A percentile compares a stretch with the other conserved stretches of the same genome.
These are phyloP conservation scores for Enteromius unitaeniatus DNA, from an alignment of 2,797 vertebrate species.

Conservation along the genomic window DNA sequence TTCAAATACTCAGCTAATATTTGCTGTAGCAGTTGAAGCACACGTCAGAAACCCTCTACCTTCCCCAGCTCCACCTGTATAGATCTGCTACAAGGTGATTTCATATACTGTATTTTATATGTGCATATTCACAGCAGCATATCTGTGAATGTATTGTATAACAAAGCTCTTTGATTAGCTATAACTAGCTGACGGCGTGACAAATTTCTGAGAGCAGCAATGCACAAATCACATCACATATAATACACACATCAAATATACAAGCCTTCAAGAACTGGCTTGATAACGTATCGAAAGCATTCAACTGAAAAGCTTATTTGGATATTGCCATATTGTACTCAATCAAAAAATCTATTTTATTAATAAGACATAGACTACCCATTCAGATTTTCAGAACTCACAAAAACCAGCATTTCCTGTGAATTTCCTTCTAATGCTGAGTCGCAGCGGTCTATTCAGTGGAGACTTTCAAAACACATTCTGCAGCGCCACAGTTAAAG, in stretches of 20 bases:
- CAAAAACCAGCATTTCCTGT: not conserved
- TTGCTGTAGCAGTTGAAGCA: not conserved
- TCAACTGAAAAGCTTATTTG: not conserved
- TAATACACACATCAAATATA: not conserved
- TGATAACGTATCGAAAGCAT: not conserved
- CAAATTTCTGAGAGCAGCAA: not conserved
- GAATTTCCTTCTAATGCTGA: not conserved
- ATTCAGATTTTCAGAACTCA: not conserved
- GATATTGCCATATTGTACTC: not conserved
- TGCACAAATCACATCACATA: not conserved
- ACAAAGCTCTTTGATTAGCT: not conserved
- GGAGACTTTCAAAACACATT: slow-evolving; percentile 13
- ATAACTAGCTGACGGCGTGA: not conserved
- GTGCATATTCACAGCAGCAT: not conserved
- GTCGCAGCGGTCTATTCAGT: not conserved
- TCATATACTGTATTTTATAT: not conserved
- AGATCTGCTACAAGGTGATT: not conserved
- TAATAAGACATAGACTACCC: not conserved
- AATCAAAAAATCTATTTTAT: not conserved
- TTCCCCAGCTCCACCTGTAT: not conserved
- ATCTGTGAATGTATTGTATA: not conserved
- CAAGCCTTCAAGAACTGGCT: not conserved
- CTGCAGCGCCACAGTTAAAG: slow-evolving; percentile 7
- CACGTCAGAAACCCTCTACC: not conserved
- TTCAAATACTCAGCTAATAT: not conserved